Percentiles rank a stretch among this genome's conserved stretches.
Conservation (phyloP, 1,140 invertebrate genomes). For the Drosophila neocordata region DNA sequence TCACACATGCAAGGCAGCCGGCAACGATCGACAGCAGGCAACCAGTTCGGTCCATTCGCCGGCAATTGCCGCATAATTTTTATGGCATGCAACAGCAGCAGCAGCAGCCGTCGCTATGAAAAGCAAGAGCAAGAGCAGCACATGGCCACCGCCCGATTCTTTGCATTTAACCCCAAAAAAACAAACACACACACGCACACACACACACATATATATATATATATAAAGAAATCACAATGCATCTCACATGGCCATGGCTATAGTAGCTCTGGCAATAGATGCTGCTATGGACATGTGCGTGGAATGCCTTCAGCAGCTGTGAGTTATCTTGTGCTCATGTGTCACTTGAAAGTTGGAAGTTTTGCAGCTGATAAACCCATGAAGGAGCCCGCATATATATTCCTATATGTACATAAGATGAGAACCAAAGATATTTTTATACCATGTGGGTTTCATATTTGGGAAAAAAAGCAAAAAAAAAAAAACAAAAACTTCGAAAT, state of each 20-base stretch:
- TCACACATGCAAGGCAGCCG: slow-evolving; percentile 17
- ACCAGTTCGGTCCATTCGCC: slow-evolving; percentile 53
- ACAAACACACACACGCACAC: slow-evolving; percentile 1
- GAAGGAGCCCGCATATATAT: slow-evolving; percentile 13
- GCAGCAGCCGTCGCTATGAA: slow-evolving; percentile 25
- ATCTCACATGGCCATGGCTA: slow-evolving; percentile 24
- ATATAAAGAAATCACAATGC: slow-evolving; percentile 41
- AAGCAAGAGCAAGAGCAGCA: slow-evolving; percentile 45
- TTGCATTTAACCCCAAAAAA: slow-evolving; percentile 58
- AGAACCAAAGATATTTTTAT: slow-evolving; percentile 1
- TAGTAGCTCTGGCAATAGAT: not conserved
- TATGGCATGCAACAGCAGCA: slow-evolving; percentile 48
- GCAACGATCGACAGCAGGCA: slow-evolving; percentile 40
- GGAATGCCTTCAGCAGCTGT: slow-evolving; percentile 73
- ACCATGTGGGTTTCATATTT: slow-evolving; percentile 5
- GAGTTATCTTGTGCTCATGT: slow-evolving; percentile 43
- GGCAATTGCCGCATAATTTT: slow-evolving; percentile 66
- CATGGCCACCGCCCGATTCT: slow-evolving; percentile 56
- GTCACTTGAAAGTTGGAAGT: slow-evolving; percentile 42
- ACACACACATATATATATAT: slow-evolving; percentile 20
- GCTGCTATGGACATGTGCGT: slow-evolving; percentile 62
- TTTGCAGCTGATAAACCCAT: slow-evolving; percentile 41
- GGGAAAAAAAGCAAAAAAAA: not conserved
- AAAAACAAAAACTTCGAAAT: too few relatives aligned
- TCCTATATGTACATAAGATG: not conserved